Evolutionary conservation across 2,888 invertebrate species (phyloP), one percentile per base, ranked within the genome.

Genomic region (Rhagium mordax): DNA sequence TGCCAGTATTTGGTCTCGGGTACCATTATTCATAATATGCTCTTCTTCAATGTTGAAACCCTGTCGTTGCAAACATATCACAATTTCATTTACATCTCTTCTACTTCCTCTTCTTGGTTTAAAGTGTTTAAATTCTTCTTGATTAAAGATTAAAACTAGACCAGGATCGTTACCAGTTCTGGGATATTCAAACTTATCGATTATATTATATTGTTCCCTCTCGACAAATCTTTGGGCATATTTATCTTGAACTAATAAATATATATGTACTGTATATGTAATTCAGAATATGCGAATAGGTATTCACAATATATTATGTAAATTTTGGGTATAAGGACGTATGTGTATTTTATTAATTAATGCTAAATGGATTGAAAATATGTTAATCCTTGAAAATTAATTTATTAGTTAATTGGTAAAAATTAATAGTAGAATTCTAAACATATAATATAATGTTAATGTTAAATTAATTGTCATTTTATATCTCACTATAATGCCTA

Each of bases 81-180:
- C 78, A 13, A 86, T 78, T 72, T 84, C 83, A 47, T 84, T 82
- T 0, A 86, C 85, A 74, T 87, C 86, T 70, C 81, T 75, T 57
- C 78, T 80, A 24, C 81, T 83, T 2, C 86, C 86, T 20, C 15
- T 24, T 67, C 86, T 75, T 6, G 47, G 41, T 8, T 55, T 71
- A 0, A 61, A 13, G 0, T 15, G 0, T 2, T 64, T n/a, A 47
- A 82, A 84, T 10, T 27, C 64, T 61, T 81, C 82, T 48, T 86
- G 84, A 62, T 81, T 79, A 70, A 86, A 85, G 41, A 85, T 85
- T 4, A 86, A 71, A 6, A 86, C 71, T 21, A 82, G 74, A n/a
- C 86, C 86, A 2, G 85, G 84, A 55, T 86, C 82, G 1, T 59
- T 73, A 7, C 84, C 84, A 2, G 70, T 69, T 62, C 85, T 74